These are phyloP conservation scores for Urosaurus nigricauda DNA, from an alignment of 2,797 vertebrate species.

Conservation along the genomic window DNA sequence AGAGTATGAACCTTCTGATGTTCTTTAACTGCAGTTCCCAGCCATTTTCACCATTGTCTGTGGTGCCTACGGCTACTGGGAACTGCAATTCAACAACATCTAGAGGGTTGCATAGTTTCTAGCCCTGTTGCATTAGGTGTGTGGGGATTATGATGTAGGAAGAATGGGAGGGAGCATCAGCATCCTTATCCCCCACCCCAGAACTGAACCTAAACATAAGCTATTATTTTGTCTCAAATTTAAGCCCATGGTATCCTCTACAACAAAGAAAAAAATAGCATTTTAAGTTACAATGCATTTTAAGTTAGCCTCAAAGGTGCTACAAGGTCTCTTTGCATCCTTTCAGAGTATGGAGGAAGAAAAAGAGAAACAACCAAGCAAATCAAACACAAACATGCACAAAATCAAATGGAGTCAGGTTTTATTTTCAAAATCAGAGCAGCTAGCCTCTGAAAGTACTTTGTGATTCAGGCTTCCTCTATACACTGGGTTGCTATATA, in stretches of 20 bases:
- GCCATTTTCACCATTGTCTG: no score
- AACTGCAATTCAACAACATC: no score
- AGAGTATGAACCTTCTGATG: no score
- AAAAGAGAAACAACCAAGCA: constrained; percentile 49
- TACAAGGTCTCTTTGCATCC: accelerated
- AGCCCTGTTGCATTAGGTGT: no score
- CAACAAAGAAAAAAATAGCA: constrained; percentile 25
- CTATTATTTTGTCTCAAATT: not conserved
- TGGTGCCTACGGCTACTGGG: no score
- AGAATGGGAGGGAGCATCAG: not conserved
- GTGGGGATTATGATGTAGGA: not conserved
- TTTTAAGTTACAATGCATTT: constrained; percentile 34
- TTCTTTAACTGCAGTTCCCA: no score
- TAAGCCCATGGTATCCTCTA: not conserved
- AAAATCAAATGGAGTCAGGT: constrained; percentile 43
- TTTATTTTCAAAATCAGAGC: constrained; percentile 25
- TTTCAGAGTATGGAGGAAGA: not conserved
- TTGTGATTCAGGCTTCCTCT: not conserved
- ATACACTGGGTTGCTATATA: not conserved
- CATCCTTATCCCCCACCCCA: not conserved
- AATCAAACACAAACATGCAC: constrained; percentile 40
- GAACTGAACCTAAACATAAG: no score
- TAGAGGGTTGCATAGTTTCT: no score
- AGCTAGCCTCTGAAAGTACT: constrained; percentile 20
- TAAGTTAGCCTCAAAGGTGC: no score